Base-by-base conservation (phyloP, 2,113 vertebrate species). In the Oncorhynchus gorbuscha region DNA sequence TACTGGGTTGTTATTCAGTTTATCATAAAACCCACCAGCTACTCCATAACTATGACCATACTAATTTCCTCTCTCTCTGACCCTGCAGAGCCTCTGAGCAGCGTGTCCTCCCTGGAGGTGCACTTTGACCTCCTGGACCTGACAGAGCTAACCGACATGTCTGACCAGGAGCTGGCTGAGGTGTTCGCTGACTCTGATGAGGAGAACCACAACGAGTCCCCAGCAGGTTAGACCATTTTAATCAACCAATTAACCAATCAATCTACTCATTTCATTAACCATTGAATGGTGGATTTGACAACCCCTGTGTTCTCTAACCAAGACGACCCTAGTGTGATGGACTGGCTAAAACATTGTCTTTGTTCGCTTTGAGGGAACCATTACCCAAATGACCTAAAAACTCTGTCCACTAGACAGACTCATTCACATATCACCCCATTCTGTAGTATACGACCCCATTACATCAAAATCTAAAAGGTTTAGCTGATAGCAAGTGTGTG, bases 41-140 rank as follows among this genome's bases (percentile, higher is more conserved):
- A 1, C 18, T n/a, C 59, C 22, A 39, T 69, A 39, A 69, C 66
- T 32, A 18, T 69, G 32, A 69, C 18, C 69, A 51, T 9, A 28
- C 24, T 61, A 18, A 72, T 68, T 49, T 4, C 16, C 16, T 65
- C 6, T 61, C 14, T 73, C 75, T 79, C 12, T 77, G 45, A 62
- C 9, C 66, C 73, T n/a, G 13, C 86, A 99, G 97, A 99, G 89
- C 97, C 97, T 0, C 91, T 99, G 86, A 99, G 97, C 88, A 99
- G 97, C 2, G 97, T 99, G 72, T 99, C 97, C 35, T 99, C 97
- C 68, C 90, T 99, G 85, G 97, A 99, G 93, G 97, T 99, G 64
- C 97, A 99, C 90, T 99, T 99, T 69, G 97, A 99, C 92, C 95
- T 99, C 58, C 89, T 99, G 91, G 97, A 99, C 91, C 94, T 99